Percentiles rank a stretch among this genome's conserved stretches.
Conservation (phyloP, 2,888 invertebrate genomes). For the Meta bourneti region DNA sequence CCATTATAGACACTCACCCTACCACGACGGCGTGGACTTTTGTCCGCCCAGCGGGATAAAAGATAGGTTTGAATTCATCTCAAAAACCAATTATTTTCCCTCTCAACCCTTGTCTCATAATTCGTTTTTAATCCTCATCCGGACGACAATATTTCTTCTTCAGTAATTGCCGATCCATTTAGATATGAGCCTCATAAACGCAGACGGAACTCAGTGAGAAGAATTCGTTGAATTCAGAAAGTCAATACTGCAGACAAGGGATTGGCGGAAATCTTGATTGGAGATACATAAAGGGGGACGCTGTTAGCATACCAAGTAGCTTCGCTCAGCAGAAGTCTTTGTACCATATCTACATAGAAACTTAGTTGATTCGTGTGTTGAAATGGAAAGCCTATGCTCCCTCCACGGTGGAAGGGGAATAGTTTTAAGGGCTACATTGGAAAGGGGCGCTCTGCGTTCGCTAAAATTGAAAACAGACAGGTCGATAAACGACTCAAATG, state of each 20-base stretch:
- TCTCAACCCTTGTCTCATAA: constrained; percentile 71
- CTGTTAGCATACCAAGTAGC: constrained; percentile 49
- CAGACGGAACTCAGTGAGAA: constrained; percentile 20
- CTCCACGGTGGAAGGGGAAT: too few species aligned
- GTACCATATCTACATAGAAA: constrained; percentile 16
- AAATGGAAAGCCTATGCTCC: too few species aligned
- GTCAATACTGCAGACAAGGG: constrained; percentile 61
- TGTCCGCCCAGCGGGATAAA: constrained; percentile 56
- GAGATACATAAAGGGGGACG: constrained; percentile 50
- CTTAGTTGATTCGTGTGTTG: constrained; percentile 21
- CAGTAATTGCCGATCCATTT: constrained; percentile 74
- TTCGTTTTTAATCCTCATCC: constrained; percentile 72
- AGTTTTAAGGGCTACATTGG: too few species aligned
- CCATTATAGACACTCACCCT: constrained; percentile 65
- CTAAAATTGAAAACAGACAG: too few species aligned
- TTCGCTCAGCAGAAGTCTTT: constrained; percentile 16
- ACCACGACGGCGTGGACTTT: constrained; percentile 58
- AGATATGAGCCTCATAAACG: constrained; percentile 71
- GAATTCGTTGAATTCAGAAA: constrained; percentile 39
- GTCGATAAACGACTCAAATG: too few species aligned
- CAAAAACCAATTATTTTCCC: constrained; percentile 70
- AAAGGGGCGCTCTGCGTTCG: too few species aligned
- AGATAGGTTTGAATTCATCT: constrained; percentile 53
- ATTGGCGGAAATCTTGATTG: constrained; percentile 66
- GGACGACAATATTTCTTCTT: constrained; percentile 65